Base-by-base conservation (phyloP, 2,888 invertebrate genomes). In the Omphaloscelis lunosa region DNA sequence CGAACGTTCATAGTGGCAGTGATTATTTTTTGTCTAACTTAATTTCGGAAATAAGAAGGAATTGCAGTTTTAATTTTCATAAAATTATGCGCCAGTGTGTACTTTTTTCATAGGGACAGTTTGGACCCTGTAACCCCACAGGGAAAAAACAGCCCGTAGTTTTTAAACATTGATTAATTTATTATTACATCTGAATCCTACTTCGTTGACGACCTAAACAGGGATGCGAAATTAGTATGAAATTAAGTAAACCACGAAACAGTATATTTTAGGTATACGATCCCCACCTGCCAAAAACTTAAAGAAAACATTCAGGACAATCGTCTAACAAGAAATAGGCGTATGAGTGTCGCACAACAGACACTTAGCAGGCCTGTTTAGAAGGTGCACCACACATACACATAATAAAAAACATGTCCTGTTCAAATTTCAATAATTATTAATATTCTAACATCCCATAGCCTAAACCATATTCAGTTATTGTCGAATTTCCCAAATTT, bases 221-320 rank as follows among this genome's bases (percentile, higher is more conserved):
- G 17, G 27, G 20, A 45, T 45, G 12, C 3, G 20, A 45, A 29
- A 34, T 34, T 29, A 34, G 34, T 23, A n/a, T 34, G 15, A 34
- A 51, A 34, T 34, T 11, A 27, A 39, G 9, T 20, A 53, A 62
- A 27, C 29, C 5, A 27, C 12, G 15, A 3, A n/a, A 56, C 27
- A 20, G 11, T 2, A 23, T 41, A 17, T 17, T 39, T 48, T 17
- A 34, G 15, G 29, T 77, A 51, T 77, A 66, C 17, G 6, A 29
- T 65, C 29, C 20, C 2, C 34, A 34, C 27, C 27, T 34, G 45
- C n/a, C 1, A 51, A 70, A 80, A 51, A 45, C 48, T 71, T n/a
- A 45, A 75, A 61, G 56, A 83, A 80, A 84, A 80, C 63, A 41
- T 71, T 68, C n/a, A 59, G 58, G 23, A 76, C 70, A 65, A 12